Percentiles rank a stretch among this genome's conserved stretches.
Conservation (phyloP, 2,113 vertebrate genomes). For the Loxodonta africana region DNA sequence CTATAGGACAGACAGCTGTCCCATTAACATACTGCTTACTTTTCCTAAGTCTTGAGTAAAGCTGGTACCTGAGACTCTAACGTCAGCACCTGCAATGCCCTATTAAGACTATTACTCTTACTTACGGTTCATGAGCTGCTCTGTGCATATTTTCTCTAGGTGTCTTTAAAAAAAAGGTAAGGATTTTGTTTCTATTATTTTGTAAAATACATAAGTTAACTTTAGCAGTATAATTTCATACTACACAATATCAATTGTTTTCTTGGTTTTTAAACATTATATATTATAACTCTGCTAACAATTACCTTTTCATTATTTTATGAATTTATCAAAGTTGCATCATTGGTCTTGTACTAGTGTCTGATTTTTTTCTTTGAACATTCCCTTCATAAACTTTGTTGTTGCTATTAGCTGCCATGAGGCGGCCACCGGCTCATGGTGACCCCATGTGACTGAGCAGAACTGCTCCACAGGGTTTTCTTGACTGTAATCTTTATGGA, state of each 20-base stretch:
- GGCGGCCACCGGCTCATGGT: background rate
- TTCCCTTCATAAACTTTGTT: background rate
- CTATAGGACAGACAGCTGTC: background rate
- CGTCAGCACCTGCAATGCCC: background rate
- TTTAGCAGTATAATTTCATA: background rate
- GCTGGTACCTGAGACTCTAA: background rate
- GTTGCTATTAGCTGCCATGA: background rate
- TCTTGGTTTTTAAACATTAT: conserved; percentile 2
- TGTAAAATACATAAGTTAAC: conserved; percentile 27
- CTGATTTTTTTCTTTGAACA: background rate
- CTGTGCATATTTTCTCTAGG: background rate
- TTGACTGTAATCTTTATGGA: background rate
- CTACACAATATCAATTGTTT: background rate
- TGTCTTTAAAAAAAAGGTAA: conserved; percentile 12
- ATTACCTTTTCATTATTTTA: conserved; percentile 49
- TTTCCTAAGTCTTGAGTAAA: conserved; percentile 26
- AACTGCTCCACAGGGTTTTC: background rate
- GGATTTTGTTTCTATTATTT: background rate
- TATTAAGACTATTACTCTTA: background rate
- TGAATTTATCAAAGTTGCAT: background rate
- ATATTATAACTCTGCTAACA: background rate
- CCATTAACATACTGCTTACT: background rate
- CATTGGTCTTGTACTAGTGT: conserved; percentile 7
- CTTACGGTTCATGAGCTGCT: background rate
- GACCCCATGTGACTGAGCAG: background rate